Base-by-base conservation (phyloP, 2,888 invertebrate genomes). In the Clivina fossor region DNA sequence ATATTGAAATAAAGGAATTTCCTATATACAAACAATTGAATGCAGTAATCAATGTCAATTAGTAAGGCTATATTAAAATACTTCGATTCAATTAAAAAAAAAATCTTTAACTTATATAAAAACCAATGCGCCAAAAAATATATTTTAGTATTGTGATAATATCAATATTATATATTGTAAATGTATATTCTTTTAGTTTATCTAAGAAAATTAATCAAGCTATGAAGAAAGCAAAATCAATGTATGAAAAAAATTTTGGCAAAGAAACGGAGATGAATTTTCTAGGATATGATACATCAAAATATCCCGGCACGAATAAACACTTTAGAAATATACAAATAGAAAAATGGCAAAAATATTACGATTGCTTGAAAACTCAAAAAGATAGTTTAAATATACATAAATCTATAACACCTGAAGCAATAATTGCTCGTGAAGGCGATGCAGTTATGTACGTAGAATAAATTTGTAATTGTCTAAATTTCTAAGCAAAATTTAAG, bases 311-410 rank as follows among this genome's bases (percentile, higher is more conserved):
- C 48, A 67, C 68, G 4, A 74, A 78, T 59, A 60, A 67, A 28
- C 68, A 73, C 51, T 68, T 73, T 48, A 60, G 69, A 48, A 62
- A 71, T 41, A 66, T 73, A 35, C 71, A 77, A 50, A 64, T 64
- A 54, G 65, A 71, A 37, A 70, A 73, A 46, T 84, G 83, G 82
- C 63, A 74, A 1, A 68, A 75, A 8, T 81, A 83, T 68, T 81
- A 82, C 64, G 59, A 71, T 2, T 82, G 82, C 63, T 67, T 78
- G 20, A 64, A 68, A 13, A 64, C 65, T 9, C 71, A 71, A 64
- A 65, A 73, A 33, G 62, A 64, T 1, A 66, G 62, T 38, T 59
- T 77, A 41, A 75, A 74, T 4, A 24, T 64, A 1, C 68, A 72
- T 47, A 70, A 68, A 56, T 70, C 65, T 33, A 68, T 64, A 16